Base-by-base conservation (phyloP, 2,113 vertebrate species). In the Calcarius ornatus region DNA sequence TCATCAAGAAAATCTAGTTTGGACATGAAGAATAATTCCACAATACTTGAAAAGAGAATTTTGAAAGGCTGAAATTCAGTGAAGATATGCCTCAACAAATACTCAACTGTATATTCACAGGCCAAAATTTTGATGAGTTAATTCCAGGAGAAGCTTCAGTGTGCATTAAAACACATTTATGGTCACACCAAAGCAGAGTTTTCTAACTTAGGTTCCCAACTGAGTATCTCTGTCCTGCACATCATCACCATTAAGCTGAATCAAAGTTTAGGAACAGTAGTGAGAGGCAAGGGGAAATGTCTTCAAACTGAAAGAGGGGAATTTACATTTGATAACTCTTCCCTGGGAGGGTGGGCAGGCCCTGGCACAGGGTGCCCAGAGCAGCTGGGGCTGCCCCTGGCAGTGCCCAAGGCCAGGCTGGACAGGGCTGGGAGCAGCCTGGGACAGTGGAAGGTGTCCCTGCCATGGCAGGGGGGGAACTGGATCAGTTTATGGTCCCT, bases 351-450 rank as follows among this genome's bases (percentile, higher is more conserved):
- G 54, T 22, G 78, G 5, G 0, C 0, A 66, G 59, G 45, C 6
- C 50, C 61, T 81, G 78, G 61, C 78, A 68, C 78, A 69, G 54
- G 45, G 6, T 89, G 61, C 30, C 24, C 70, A 82, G 53, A 53
- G 53, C 0, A 68, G 69, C 78, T 81, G 78, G 5, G 69, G 61
- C 69, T 81, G 61, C 30, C 47, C 54, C 53, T 61, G 53, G 38
- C 0, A 76, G 70, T 69, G 79, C 0, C 54, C 87, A 68, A 48
- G 54, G n/a, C 21, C 76, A 56, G 42, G 31, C 0, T 54, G 78
- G 60, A 24, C 0, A 0, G 59, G 23, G 37, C 15, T 73, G 16
- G 37, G 78, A 82, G 37, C 40, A 47, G 0, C n/a, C n/a, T 69
- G 70, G 63, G 63, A 4, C 0, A 1, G 54, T 23, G 87, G 54